phyloP scores from a whole-genome alignment of 2,797 vertebrate genomes.

The Nannoperca obscura region DNA sequence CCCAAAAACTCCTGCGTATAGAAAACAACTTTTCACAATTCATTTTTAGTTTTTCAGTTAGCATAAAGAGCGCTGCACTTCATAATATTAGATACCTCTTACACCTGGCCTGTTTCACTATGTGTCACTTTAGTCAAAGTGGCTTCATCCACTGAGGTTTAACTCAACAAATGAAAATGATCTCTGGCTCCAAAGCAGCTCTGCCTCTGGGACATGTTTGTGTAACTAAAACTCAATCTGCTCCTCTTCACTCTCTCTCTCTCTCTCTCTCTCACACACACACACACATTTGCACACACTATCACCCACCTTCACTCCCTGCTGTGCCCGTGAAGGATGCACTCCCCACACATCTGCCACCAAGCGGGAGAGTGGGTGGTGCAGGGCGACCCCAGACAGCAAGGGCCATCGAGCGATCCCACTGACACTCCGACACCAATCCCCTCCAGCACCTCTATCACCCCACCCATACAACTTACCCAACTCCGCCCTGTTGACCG shows the following conservation, averaged over 20 bases:
- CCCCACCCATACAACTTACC: conserved; percentile 41
- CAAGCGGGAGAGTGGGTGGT: conserved; percentile 51
- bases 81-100: neutral
- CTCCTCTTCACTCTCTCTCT: neutral
- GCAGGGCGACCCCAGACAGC: conserved; percentile 50
- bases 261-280: neutral
- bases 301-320: conserved; percentile 53
- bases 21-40: too few relatives aligned
- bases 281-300: conserved; percentile 38
- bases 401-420: conserved; percentile 42
- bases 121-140: conserved; percentile 5
- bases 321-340: conserved; percentile 59
- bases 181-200: conserved; percentile 28
- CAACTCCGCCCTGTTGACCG: conserved; percentile 62
- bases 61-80: neutral
- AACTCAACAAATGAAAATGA: conserved; percentile 8
- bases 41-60: neutral
- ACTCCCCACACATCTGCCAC: conserved; percentile 70
- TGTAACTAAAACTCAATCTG: conserved; percentile 51
- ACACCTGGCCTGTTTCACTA: conserved; percentile 9
- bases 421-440: conserved; percentile 44
- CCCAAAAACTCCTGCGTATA: too few relatives aligned
- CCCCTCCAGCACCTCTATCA: conserved; percentile 27
- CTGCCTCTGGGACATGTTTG: conserved; percentile 28
- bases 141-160: conserved; percentile 2